A percentile compares a stretch with the other conserved stretches of the same genome.
These are phyloP conservation scores for Clarias fuscus DNA, from an alignment of 2,797 vertebrate species.

Conservation along the genomic window DNA sequence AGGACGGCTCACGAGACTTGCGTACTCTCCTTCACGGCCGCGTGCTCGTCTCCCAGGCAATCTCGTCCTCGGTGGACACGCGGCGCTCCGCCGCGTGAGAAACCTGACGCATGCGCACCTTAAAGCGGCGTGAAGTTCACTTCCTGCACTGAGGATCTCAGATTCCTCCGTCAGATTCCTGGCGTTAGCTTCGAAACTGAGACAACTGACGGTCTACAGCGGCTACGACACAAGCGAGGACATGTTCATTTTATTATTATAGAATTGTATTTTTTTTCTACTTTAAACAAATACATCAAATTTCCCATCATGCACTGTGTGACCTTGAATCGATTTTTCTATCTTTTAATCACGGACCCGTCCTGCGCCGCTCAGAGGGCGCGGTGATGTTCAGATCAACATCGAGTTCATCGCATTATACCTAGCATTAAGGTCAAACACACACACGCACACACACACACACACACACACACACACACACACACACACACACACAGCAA, in stretches of 20 bases:
- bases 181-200: not conserved
- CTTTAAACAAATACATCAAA: not conserved
- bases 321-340: conserved; percentile 29
- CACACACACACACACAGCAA: not conserved
- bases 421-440: conserved; percentile 1
- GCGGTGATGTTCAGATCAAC: conserved; percentile 9
- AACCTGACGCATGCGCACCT: not conserved
- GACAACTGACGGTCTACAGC: not conserved
- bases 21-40: conserved; percentile 35
- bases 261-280: too few species aligned
- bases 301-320: not conserved
- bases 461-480: conserved; percentile 1
- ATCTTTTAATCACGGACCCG: conserved; percentile 45
- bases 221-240: not conserved
- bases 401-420: not conserved
- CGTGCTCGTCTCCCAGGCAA: conserved; percentile 32
- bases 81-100: conserved; percentile 21
- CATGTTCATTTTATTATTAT: not conserved
- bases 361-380: not conserved
- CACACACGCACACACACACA: not conserved
- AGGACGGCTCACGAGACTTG: conserved; percentile 23
- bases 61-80: conserved; percentile 12
- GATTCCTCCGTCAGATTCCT: not conserved
- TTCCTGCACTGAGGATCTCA: not conserved
- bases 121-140: not conserved